A percentile compares a stretch with the other conserved stretches of the same genome.
These are phyloP conservation scores for Emydoidea blandingii DNA, from an alignment of 2,797 vertebrate genomes.

Conservation along the genomic window DNA sequence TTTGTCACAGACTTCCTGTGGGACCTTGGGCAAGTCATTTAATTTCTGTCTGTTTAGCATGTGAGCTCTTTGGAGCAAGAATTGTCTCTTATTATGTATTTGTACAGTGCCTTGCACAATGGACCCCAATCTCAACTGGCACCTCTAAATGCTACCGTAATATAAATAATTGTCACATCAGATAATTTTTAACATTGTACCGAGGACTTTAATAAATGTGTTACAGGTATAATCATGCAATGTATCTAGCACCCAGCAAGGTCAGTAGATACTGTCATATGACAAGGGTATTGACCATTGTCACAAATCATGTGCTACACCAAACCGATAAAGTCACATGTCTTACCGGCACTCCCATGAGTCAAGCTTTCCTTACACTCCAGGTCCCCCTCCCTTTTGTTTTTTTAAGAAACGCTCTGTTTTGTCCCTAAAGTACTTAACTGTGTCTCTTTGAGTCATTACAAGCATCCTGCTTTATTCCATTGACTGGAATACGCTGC, in stretches of 20 bases:
- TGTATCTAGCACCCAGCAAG: not conserved
- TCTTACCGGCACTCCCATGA: not conserved
- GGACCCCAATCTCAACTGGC: not conserved
- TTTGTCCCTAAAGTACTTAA: not conserved
- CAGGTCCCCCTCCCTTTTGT: no score
- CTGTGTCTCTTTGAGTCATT: not conserved
- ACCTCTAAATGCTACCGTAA: not conserved
- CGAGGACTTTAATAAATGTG: not conserved
- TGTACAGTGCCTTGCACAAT: no score
- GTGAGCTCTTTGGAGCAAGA: not conserved
- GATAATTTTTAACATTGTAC: not conserved
- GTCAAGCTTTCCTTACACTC: rapidly evolving
- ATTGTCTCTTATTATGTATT: not conserved
- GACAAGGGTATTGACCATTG: not conserved
- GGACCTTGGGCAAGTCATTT: not conserved
- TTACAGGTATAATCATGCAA: not conserved
- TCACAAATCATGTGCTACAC: not conserved
- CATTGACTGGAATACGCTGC: conserved; percentile 14
- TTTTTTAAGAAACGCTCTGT: not conserved
- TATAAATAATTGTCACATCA: not conserved
- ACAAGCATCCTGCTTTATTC: not conserved
- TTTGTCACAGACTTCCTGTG: not conserved
- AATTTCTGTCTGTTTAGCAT: not conserved
- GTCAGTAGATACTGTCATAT: not conserved
- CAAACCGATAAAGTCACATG: not conserved